phyloP scores from a whole-genome alignment of 2,797 vertebrate species.

The Kryptolebias ocellatus region DNA sequence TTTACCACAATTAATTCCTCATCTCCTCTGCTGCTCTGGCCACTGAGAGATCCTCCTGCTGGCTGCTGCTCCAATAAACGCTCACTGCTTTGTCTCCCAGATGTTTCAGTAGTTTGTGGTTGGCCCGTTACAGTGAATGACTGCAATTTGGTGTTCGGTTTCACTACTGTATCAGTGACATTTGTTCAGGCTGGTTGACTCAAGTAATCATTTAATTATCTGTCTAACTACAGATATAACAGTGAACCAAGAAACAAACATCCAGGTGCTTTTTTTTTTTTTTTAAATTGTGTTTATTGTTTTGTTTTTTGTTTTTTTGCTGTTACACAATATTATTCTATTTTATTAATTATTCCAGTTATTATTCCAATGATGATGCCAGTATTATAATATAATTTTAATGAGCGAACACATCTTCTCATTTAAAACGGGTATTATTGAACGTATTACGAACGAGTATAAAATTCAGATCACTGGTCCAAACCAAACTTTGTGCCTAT shows the following conservation, averaged over 20 bases:
- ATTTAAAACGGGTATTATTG: neutral
- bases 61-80: neutral
- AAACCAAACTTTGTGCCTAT: neutral
- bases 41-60: neutral
- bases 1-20: neutral
- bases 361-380: neutral
- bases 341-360: neutral
- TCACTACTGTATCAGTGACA: neutral
- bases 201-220: neutral
- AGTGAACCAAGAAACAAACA: neutral
- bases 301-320: neutral
- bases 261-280: too few species aligned
- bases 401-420: neutral
- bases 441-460: neutral
- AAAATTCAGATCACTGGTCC: neutral
- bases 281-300: neutral
- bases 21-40: constrained; percentile 8
- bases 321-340: neutral
- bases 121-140: neutral
- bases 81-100: neutral
- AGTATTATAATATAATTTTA: neutral
- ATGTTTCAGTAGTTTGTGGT: constrained; percentile 3
- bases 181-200: neutral
- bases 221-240: neutral
- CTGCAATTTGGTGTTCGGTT: neutral